Percentiles rank a stretch among this genome's conserved stretches.
Conservation (phyloP, 1,140 invertebrate species). For the Oscheius sp. region DNA sequence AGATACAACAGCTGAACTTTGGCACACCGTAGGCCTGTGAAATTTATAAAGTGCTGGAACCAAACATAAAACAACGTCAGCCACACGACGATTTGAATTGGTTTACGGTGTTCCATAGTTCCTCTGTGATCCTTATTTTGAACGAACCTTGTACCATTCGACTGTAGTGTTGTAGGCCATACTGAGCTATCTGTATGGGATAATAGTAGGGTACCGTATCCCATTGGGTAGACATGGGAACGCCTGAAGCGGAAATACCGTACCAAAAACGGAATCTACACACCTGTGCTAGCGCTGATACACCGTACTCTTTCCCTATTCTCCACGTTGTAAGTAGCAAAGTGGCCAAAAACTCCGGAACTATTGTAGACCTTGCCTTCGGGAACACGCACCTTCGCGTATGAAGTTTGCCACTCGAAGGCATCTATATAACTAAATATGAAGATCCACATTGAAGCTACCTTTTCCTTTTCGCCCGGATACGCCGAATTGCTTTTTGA, state of each 20-base stretch:
- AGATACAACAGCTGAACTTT: too few relatives aligned
- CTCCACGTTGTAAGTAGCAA: slow-evolving; percentile 96
- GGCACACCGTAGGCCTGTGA: too few relatives aligned
- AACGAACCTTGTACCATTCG: slow-evolving; percentile 28
- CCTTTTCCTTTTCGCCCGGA: slow-evolving; percentile 30
- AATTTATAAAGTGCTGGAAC: too few relatives aligned
- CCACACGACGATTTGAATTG: neutral
- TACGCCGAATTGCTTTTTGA: slow-evolving; percentile 50
- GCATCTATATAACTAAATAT: slow-evolving; percentile 6
- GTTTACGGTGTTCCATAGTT: neutral
- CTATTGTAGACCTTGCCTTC: slow-evolving; percentile 75
- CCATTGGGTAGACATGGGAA: slow-evolving; percentile 88
- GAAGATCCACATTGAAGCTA: neutral
- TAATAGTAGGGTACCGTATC: slow-evolving; percentile 79
- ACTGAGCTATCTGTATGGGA: slow-evolving; percentile 97
- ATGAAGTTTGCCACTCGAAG: slow-evolving; percentile 47
- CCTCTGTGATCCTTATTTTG: neutral
- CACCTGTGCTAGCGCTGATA: slow-evolving; percentile 73
- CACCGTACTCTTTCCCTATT: slow-evolving; percentile 89
- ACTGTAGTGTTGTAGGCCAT: slow-evolving; percentile 91
- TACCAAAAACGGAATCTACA: slow-evolving; percentile 67
- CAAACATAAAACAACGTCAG: too few relatives aligned
- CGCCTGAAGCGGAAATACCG: slow-evolving; percentile 51
- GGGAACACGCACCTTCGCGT: slow-evolving; percentile 45
- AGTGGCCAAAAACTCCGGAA: slow-evolving; percentile 84